phyloP scores from a whole-genome alignment of 2,888 invertebrate genomes.

The Erynnis tages region DNA sequence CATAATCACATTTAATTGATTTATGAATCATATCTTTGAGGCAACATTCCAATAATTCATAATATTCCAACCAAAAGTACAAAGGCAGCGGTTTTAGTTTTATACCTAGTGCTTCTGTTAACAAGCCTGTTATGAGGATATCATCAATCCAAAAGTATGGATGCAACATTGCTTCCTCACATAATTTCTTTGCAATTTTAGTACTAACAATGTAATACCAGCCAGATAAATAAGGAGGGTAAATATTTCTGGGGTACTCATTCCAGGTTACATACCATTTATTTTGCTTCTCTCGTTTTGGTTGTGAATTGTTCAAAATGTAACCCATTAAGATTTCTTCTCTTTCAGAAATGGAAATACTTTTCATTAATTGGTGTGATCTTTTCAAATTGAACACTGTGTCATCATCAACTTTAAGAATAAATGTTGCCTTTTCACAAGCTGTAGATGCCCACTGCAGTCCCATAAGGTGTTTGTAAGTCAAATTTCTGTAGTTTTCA shows the following conservation, averaged over 20 bases:
- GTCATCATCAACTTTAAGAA: constrained; percentile 92
- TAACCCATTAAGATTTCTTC: constrained; percentile 82
- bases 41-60: constrained; percentile 88
- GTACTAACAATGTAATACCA: constrained; percentile 91
- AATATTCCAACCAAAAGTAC: constrained; percentile 85
- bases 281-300: constrained; percentile 84
- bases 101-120: constrained; percentile 83
- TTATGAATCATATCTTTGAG: constrained; percentile 81
- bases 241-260: constrained; percentile 83
- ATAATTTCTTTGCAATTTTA: constrained; percentile 80
- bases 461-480: constrained; percentile 91
- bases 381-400: constrained; percentile 86
- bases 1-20: constrained; percentile 84
- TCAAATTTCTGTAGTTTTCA: constrained; percentile 90
- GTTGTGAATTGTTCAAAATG: constrained; percentile 83
- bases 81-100: constrained; percentile 79
- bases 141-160: constrained; percentile 96
- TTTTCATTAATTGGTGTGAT: constrained; percentile 45
- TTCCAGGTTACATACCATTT: constrained; percentile 90
- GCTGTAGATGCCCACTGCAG: constrained; percentile 86
- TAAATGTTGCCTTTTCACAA: constrained; percentile 82
- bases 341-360: constrained; percentile 35
- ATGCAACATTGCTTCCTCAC: constrained; percentile 75
- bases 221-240: constrained; percentile 90
- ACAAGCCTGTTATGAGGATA: constrained; percentile 90